Evolutionary conservation across 2,888 invertebrate genomes (phyloP).

Genomic region (Mongoloraphidia duomilia): DNA sequence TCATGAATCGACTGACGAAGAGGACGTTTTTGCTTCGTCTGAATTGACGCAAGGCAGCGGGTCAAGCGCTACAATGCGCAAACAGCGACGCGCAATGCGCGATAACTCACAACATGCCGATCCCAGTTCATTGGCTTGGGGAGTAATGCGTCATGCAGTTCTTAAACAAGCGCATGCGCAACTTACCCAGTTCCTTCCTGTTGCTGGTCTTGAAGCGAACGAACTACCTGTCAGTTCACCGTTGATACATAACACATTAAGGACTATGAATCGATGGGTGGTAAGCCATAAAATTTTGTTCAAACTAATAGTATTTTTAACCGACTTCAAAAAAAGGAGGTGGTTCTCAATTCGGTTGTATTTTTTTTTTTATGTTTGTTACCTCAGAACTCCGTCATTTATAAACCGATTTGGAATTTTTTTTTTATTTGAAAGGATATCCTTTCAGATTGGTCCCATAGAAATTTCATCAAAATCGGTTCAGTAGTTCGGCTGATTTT

Average conservation of each 20-base stretch:
- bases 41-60: conserved; percentile 1
- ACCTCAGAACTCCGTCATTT: too few species aligned
- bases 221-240: conserved; percentile 92
- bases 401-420: too few species aligned
- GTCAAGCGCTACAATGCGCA: conserved; percentile 19
- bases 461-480: too few species aligned
- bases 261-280: conserved; percentile 82
- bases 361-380: too few species aligned
- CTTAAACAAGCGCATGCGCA: conserved; percentile 72
- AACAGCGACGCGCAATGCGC: conserved; percentile 29
- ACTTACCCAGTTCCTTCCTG: conserved; percentile 66
- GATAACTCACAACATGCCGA: conserved; percentile 80
- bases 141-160: conserved; percentile 78
- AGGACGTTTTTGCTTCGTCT: conserved; percentile 58
- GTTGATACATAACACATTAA: conserved; percentile 75
- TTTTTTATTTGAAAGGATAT: too few species aligned
- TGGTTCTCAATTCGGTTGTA: too few species aligned
- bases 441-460: too few species aligned
- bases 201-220: conserved; percentile 28
- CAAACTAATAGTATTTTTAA: too few species aligned
- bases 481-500: too few species aligned
- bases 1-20: conserved; percentile 58
- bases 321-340: too few species aligned
- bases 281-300: conserved; percentile 28
- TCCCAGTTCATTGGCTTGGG: conserved; percentile 93